Evolutionary conservation across 2,113 vertebrate genomes (phyloP), one percentile per base, ranked within the genome.

Genomic region (Nipponia nippon): DNA sequence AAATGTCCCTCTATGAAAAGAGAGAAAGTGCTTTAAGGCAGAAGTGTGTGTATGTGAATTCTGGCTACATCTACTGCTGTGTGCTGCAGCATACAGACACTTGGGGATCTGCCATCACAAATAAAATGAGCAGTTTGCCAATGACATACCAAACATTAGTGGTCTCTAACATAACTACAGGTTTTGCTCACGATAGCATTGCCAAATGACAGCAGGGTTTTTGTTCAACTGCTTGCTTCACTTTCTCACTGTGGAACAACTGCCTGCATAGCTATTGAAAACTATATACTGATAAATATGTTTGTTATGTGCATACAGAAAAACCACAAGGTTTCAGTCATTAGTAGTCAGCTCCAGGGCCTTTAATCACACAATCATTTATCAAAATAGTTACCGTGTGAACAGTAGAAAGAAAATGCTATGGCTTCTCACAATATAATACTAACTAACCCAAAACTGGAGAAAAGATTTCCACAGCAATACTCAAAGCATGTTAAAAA

Each of bases 81-180:
- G 66, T 47, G 79, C 83, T 84, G 77, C 72, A 93, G 83, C 29
- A 38, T 13, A 30, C 72, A 84, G 79, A 92, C 56, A 52, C 38
- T 85, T 96, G 83, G 85, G 86, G 63, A 87, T 84, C 49, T 93
- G 96, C 94, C 93, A 95, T 92, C 76, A 50, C 89, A 94, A 95
- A 96, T 72, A 92, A 95, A 95, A 91, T 2, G 52, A 86, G 52
- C 58, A 80, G 38, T 71, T 81, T 95, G 94, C 94, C 97, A 95
- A 66, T 75, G 95, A 52, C 83, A 92, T 84, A 91, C 91, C 70
- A 52, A 97, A 97, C 96, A 78, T 93, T 56, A 97, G 91, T 53
- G 85, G 55, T 87, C 80, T 92, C 85, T 61, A 59, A 87, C 66
- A 69, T 55, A 92, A 59, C 87, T 87, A 50, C 56, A 92, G 81